A percentile compares a stretch with the other conserved stretches of the same genome.
Conservation (phyloP, 2,113 vertebrate species). For the Takifugu bimaculatus region DNA sequence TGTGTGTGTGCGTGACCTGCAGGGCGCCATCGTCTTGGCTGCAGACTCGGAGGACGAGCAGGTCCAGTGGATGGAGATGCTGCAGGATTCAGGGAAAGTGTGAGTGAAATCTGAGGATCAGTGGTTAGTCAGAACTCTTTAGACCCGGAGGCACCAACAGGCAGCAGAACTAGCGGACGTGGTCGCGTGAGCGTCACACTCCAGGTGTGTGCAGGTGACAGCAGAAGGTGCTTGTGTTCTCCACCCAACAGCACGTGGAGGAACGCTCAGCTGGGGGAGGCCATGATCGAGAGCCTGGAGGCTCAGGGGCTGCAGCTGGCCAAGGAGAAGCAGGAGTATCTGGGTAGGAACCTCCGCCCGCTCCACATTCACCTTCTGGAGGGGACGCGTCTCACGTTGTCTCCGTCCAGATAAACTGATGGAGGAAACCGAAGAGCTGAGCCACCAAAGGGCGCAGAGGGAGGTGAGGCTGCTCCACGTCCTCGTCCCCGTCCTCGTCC, state of each 20-base stretch:
- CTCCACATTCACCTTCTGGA: neutral
- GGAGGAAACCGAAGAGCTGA: constrained; percentile 95
- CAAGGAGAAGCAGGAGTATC: constrained; percentile 96
- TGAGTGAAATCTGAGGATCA: constrained; percentile 63
- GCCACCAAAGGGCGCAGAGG: constrained; percentile 88
- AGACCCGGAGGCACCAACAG: too few relatives aligned
- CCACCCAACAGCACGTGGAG: constrained; percentile 85
- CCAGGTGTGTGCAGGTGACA: too few relatives aligned
- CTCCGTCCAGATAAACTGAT: constrained; percentile 88
- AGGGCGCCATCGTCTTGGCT: constrained; percentile 91
- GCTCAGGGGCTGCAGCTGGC: constrained; percentile 95
- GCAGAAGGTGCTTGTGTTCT: neutral
- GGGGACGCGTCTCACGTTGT: neutral
- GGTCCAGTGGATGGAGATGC: constrained; percentile 93
- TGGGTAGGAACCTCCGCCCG: constrained; percentile 74
- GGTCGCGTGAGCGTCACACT: too few relatives aligned
- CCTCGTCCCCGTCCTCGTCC: neutral
- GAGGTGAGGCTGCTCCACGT: constrained; percentile 73
- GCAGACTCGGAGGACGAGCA: constrained; percentile 90
- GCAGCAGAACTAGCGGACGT: too few relatives aligned
- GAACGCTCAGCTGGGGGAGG: constrained; percentile 93
- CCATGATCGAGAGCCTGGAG: constrained; percentile 97
- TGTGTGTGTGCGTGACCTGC: constrained; percentile 1
- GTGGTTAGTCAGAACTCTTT: too few relatives aligned
- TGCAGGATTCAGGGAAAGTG: constrained; percentile 98